Conservation (phyloP, 2,113 vertebrate species). For the Neoarius graeffei region DNA sequence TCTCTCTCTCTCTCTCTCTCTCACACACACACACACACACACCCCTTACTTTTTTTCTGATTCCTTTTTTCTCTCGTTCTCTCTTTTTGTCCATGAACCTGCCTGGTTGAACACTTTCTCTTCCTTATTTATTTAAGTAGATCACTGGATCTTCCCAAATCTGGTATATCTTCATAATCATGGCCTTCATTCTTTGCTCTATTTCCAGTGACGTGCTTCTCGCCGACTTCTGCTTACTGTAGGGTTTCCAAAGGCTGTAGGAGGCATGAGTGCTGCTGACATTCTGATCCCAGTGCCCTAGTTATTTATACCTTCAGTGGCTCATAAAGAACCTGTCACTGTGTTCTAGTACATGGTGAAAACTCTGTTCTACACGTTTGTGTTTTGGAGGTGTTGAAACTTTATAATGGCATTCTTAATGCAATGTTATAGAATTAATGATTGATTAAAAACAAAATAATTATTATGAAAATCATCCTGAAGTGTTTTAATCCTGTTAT, state of each 20-base stretch:
- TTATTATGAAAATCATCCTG: not conserved
- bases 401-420: not conserved
- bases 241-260: constrained; percentile 63
- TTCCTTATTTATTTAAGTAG: not conserved
- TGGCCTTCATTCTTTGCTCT: constrained; percentile 59
- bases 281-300: constrained; percentile 58
- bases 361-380: not conserved
- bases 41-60: not conserved
- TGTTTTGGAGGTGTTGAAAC: not conserved
- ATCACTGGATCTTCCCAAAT: not conserved
- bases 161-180: too few relatives aligned
- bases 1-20: not conserved
- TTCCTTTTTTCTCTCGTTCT: not conserved
- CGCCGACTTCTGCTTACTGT: constrained; percentile 70
- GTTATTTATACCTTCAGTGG: constrained; percentile 59
- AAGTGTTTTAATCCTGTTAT: not conserved
- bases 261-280: constrained; percentile 62
- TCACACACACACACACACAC: not conserved
- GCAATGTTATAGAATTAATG: not conserved
- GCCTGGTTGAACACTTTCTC: not conserved
- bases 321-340: constrained; percentile 32
- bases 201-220: constrained; percentile 65
- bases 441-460: not conserved
- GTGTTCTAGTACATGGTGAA: not conserved
- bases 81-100: not conserved